Evolutionary conservation across 2,797 vertebrate genomes (phyloP), one percentile per base, ranked within the genome.

Genomic region (Garrulus glandarius): DNA sequence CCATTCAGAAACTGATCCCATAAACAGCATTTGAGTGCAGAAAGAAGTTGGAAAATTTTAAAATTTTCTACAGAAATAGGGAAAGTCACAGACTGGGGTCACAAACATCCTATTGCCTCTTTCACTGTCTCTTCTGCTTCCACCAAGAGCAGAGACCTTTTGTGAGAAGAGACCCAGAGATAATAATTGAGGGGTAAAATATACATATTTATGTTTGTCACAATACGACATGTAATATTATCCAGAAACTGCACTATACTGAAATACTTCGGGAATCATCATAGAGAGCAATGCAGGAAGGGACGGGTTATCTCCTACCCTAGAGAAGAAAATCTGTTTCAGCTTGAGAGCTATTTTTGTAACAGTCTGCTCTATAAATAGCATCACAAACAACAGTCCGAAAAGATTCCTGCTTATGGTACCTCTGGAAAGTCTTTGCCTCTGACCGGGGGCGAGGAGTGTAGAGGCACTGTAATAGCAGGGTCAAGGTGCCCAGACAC

Each of bases 301-400:
- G 44, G 34, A 55, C 39, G 95, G 85, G 95, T 95, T 89, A 93
- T 91, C 56, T 90, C 69, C 29, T 89, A 70, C 71, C 71, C 72
- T 87, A 90, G 81, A 95, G 87, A 96, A 95, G 59, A 95, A 97
- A 91, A 57, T 36, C 50, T 19, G 13, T 63, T 87, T 93, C 93
- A 88, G 91, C 74, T 91, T 80, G 59, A 70, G 76, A 92, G 89
- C 89, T 98, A 97, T 97, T 98, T 97, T 93, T 78, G 80, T 95
- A 90, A 61, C 85, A 69, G 32, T 61, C 79, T 88, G 34, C 22
- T 93, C 96, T 95, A 93, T 93, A 98, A 98, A 98, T 96, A 98
- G 74, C 74, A 56, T 87, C 92, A 93, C 5, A 23, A 97, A 95
- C 59, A 97, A 91, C 69, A 97, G 96, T 89, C 95, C 82, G 92